Conservation (phyloP, 2,113 vertebrate genomes). For the Dromaius novaehollandiae region DNA sequence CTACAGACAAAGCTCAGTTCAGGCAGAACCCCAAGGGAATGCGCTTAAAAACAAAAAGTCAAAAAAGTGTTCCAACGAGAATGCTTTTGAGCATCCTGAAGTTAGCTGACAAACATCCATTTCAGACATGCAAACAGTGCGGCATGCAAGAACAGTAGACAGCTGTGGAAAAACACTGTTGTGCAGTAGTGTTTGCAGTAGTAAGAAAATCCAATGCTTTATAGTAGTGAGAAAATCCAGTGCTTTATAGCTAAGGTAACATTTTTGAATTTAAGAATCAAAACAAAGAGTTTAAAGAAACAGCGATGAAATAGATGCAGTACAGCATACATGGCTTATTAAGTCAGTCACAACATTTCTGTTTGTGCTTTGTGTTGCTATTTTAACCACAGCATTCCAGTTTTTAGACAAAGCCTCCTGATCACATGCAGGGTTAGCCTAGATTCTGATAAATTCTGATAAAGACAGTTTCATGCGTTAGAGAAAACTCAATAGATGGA, state of each 20-base stretch:
- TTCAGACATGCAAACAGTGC: constrained; percentile 14
- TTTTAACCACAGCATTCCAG: constrained; percentile 34
- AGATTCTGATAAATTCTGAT: constrained; percentile 63
- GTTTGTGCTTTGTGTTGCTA: neutral
- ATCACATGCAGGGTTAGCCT: constrained; percentile 35
- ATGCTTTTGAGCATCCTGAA: neutral
- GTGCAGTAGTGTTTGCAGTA: neutral
- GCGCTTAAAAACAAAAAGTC: neutral
- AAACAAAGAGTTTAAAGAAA: neutral
- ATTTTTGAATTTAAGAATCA: neutral
- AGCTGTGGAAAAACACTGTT: neutral
- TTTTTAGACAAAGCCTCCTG: constrained; percentile 52
- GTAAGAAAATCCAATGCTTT: neutral
- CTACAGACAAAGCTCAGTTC: neutral
- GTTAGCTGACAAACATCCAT: constrained; percentile 6
- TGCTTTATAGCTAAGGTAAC: neutral
- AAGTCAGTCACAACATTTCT: neutral
- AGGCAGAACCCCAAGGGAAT: neutral
- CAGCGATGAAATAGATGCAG: neutral
- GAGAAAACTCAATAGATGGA: constrained; percentile 59
- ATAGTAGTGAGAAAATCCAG: neutral
- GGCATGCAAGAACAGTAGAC: neutral
- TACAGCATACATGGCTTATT: neutral
- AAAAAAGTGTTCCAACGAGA: neutral
- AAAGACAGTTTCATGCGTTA: constrained; percentile 46